These are phyloP conservation scores for Petrosia ficiformis DNA, from an alignment of 37 sponge, comb jelly and placozoan species.

Conservation along the genomic window DNA sequence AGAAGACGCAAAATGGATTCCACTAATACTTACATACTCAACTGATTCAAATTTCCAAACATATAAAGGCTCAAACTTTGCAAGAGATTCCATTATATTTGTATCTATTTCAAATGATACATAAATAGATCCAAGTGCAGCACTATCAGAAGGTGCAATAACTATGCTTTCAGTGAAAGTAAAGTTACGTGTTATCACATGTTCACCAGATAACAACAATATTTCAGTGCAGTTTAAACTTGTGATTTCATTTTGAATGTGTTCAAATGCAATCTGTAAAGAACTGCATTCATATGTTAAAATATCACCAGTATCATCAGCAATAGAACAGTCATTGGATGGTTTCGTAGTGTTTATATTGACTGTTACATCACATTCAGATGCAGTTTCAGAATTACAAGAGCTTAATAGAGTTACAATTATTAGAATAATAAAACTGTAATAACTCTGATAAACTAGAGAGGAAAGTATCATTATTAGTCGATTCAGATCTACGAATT, in stretches of 20 bases:
- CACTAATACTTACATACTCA: conserved; percentile 5
- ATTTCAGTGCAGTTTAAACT: neutral
- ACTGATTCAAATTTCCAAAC: conserved; percentile 6
- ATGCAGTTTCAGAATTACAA: too few species aligned
- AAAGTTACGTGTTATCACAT: neutral
- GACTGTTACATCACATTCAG: too few species aligned
- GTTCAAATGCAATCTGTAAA: neutral
- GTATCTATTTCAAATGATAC: neutral
- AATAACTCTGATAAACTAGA: too few species aligned
- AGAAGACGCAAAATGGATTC: conserved; percentile 10
- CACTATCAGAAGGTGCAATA: neutral
- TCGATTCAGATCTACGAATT: too few species aligned
- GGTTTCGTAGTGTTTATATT: too few species aligned
- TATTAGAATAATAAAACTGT: too few species aligned
- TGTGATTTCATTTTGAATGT: neutral
- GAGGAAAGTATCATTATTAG: too few species aligned
- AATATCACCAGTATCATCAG: too few species aligned
- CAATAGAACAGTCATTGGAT: too few species aligned
- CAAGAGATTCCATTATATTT: neutral
- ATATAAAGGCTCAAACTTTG: conserved; percentile 1
- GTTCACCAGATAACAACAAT: neutral
- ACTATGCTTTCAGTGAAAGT: neutral
- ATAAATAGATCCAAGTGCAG: too few species aligned
- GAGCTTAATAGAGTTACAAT: too few species aligned
- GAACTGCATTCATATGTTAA: neutral